These are phyloP conservation scores for Pseudoips prasinana DNA, from an alignment of 2,888 invertebrate genomes.

Conservation along the genomic window DNA sequence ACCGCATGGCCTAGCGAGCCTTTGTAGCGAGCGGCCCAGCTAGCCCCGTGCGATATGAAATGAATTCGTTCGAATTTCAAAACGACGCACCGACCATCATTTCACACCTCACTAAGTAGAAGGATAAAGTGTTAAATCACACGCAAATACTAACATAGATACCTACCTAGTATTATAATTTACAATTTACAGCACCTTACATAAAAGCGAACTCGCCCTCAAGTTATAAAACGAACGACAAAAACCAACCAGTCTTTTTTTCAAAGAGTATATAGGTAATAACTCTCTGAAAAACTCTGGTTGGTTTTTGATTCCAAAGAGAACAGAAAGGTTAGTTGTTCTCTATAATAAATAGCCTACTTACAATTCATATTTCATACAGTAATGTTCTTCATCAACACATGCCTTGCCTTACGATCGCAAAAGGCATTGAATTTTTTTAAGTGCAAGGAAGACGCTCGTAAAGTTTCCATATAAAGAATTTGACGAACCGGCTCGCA, in stretches of 20 bases:
- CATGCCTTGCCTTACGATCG: not conserved
- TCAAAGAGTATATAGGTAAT: no score
- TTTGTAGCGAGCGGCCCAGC: not conserved
- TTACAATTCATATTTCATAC: no score
- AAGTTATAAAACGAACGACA: no score
- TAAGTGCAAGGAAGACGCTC: conserved; percentile 26
- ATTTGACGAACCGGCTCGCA: conserved; percentile 31
- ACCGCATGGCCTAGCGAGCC: no score
- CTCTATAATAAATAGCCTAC: no score
- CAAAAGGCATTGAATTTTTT: conserved; percentile 19
- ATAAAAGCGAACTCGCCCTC: no score
- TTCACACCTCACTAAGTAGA: conserved; percentile 68
- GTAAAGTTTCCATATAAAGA: conserved; percentile 35
- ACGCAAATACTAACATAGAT: conserved; percentile 53
- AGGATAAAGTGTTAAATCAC: conserved; percentile 66
- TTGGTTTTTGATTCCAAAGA: no score
- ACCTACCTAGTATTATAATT: conserved; percentile 20
- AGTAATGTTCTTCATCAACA: conserved; percentile 7
- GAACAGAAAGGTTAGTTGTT: no score
- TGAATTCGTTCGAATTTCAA: conserved; percentile 45
- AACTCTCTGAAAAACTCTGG: no score
- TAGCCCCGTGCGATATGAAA: no score
- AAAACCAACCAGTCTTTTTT: no score
- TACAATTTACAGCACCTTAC: conserved; percentile 12
- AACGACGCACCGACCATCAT: conserved; percentile 59